Evolutionary conservation across 1,140 invertebrate species (phyloP).

Genomic region (Idris sp.): DNA sequence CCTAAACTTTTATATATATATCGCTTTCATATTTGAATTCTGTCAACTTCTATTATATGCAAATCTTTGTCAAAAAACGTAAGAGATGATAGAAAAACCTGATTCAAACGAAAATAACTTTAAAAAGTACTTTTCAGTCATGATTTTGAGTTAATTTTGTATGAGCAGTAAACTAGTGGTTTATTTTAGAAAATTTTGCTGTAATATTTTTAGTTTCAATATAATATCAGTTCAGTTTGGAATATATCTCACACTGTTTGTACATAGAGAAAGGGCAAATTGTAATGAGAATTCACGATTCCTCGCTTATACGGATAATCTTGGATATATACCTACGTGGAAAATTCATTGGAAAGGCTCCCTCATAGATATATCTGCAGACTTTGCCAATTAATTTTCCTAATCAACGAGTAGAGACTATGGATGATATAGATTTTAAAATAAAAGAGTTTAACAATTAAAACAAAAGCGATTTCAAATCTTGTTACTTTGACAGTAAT

Average conservation of each 20-base stretch:
- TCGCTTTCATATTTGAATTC: constrained; percentile 11
- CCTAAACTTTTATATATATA: constrained; percentile 1
- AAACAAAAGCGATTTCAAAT: constrained; percentile 25
- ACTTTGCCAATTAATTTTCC: constrained; percentile 54
- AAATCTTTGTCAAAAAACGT: too few relatives aligned
- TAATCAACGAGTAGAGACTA: constrained; percentile 35
- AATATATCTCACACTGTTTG: constrained; percentile 18
- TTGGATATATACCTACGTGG: constrained; percentile 58
- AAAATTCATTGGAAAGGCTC: constrained; percentile 57
- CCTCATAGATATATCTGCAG: constrained; percentile 23
- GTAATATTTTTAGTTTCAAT: too few relatives aligned
- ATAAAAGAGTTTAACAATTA: constrained; percentile 9
- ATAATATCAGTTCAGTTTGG: constrained; percentile 33
- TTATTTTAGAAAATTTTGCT: too few relatives aligned
- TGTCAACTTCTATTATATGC: too few relatives aligned
- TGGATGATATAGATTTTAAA: constrained; percentile 27
- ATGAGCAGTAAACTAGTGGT: too few relatives aligned
- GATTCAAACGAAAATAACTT: too few relatives aligned
- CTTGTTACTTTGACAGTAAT: constrained; percentile 23
- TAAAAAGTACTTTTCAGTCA: constrained; percentile 30
- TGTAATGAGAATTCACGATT: constrained; percentile 55
- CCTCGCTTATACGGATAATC: constrained; percentile 52
- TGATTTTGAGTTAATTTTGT: too few relatives aligned
- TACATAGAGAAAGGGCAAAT: constrained; percentile 20
- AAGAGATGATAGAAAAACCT: too few relatives aligned